These are phyloP conservation scores for Endotricha flammealis DNA, from an alignment of 2,888 invertebrate genomes.

Conservation along the genomic window DNA sequence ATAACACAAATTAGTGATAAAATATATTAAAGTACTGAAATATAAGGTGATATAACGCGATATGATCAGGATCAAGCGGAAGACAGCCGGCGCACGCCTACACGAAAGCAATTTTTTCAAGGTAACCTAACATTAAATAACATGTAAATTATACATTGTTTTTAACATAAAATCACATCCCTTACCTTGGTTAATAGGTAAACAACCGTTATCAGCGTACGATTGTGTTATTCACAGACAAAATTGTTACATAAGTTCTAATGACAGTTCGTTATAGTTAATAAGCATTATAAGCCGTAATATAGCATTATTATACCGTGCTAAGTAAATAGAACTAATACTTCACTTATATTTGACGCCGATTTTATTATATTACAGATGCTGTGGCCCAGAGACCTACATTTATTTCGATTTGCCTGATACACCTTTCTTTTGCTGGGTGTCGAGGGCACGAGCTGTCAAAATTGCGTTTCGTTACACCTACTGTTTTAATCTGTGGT, in stretches of 20 bases:
- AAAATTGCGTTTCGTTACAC: no score
- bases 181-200: conserved; percentile 64
- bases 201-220: conserved; percentile 53
- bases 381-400: conserved; percentile 61
- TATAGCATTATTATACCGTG: conserved; percentile 50
- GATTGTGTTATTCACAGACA: conserved; percentile 42
- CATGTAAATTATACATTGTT: conserved; percentile 1
- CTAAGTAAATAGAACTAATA: conserved; percentile 48
- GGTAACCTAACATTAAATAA: conserved; percentile 45
- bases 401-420: conserved; percentile 57
- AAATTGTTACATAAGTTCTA: conserved; percentile 74
- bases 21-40: conserved; percentile 4
- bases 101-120: conserved; percentile 36
- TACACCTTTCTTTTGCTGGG: conserved; percentile 26
- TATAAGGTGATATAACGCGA: neutral
- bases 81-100: conserved; percentile 33
- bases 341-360: conserved; percentile 66
- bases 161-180: conserved; percentile 31
- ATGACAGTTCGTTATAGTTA: conserved; percentile 52
- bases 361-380: conserved; percentile 42
- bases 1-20: conserved; percentile 14
- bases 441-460: conserved; percentile 38
- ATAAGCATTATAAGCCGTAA: conserved; percentile 49
- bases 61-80: conserved; percentile 10
- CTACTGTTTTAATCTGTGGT: no score